Evolutionary conservation across 2,888 invertebrate genomes (phyloP), one percentile per base, ranked within the genome.

Genomic region (Cosmia pyralina): DNA sequence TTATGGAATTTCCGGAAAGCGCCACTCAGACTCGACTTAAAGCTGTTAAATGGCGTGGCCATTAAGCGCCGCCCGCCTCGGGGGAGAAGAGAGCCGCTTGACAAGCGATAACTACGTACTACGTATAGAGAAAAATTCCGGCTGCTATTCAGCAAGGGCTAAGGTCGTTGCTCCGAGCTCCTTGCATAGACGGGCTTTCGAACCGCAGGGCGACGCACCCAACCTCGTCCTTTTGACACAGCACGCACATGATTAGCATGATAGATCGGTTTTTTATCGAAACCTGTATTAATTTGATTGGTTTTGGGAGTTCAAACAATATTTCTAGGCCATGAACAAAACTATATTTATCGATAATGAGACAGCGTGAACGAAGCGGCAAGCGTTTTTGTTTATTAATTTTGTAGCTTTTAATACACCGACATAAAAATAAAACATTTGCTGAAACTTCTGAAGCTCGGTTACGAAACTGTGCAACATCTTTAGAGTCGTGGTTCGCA

Each of bases 141-240:
- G 87, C 86, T 88, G 90, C 90, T 92, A 92, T 92, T 91, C 92
- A 91, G 90, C 88, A 93, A 93, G 94, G 94, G 93, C 93, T 91
- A 88, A 90, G 94, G 95, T 95, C 95, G 91, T 93, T 95, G 96
- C 89, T 93, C 96, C 92, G 90, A 88, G 89, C 89, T 90, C 87
- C 89, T 90, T 80, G 82, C 86, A 86, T 87, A 87, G 90, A 88
- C 90, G 87, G 91, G 92, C 88, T 90, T 90, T 90, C 90, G 90
- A 92, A 90, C 90, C 88, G 81, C 80, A 92, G 94, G 94, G 93
- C 94, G 92, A 92, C 93, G 95, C 90, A 90, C 94, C 90, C 90
- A 67, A 85, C 75, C 64, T 85, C 86, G 87, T 89, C 90, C 89
- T 87, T 90, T 88, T 83, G 84, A 86, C 81, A 87, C 82, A 75